phyloP scores from a whole-genome alignment of 2,888 invertebrate genomes.

The Macroteleia sp. region DNA sequence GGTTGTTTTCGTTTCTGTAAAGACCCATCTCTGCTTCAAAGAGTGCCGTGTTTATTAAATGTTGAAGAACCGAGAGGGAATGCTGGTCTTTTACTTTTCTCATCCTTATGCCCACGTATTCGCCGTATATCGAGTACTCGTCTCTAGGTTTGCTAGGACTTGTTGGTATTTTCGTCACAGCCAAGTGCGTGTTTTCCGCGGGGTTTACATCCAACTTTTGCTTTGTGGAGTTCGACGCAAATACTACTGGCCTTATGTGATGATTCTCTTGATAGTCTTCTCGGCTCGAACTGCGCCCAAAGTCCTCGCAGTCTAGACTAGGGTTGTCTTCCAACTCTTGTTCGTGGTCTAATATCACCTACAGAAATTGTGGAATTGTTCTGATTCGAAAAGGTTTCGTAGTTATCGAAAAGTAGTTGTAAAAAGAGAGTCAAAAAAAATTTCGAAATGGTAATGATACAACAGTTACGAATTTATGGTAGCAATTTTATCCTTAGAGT shows the following conservation, averaged over 20 bases:
- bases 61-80: conserved; percentile 57
- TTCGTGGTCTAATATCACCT: conserved; percentile 49
- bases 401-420: too few relatives aligned
- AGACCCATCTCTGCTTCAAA: conserved; percentile 62
- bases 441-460: too few relatives aligned
- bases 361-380: conserved; percentile 36
- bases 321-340: conserved; percentile 51
- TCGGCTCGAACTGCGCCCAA: conserved; percentile 24
- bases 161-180: conserved; percentile 30
- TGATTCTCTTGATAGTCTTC: conserved; percentile 41
- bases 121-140: conserved; percentile 57
- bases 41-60: conserved; percentile 59
- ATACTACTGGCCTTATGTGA: conserved; percentile 38
- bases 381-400: conserved; percentile 22
- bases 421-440: too few relatives aligned
- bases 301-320: conserved; percentile 42
- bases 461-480: too few relatives aligned
- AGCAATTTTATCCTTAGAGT: too few relatives aligned
- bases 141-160: conserved; percentile 27
- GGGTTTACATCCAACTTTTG: conserved; percentile 27
- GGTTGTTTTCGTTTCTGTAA: conserved; percentile 64
- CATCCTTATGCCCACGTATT: conserved; percentile 57
- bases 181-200: conserved; percentile 32
- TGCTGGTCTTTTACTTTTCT: conserved; percentile 50
- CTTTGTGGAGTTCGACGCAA: conserved; percentile 25